phyloP scores from a whole-genome alignment of 2,113 vertebrate genomes.

The Felis chaus region DNA sequence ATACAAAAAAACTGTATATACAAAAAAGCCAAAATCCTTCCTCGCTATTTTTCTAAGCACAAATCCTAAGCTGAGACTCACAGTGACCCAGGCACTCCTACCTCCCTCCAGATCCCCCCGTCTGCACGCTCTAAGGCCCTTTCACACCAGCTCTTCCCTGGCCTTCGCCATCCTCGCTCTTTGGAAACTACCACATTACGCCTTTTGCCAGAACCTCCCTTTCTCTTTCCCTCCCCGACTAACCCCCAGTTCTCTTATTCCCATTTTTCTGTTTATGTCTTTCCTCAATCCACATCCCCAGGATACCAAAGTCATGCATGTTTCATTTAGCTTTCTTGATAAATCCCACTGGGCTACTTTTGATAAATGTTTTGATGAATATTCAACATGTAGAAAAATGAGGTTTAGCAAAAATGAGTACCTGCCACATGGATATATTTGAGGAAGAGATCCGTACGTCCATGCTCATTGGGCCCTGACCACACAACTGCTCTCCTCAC shows the following conservation, averaged over 20 bases:
- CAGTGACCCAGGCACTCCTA: not conserved
- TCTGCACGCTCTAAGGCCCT: not conserved
- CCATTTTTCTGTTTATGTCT: not conserved
- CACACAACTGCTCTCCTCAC: not conserved
- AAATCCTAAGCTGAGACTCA: not conserved
- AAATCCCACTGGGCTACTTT: not conserved
- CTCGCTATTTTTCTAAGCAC: not conserved
- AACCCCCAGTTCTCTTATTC: not conserved
- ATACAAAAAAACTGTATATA: not conserved
- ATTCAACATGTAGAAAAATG: not conserved
- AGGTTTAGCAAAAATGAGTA: not conserved
- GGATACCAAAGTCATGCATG: not conserved
- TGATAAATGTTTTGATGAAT: slow-evolving; percentile 36
- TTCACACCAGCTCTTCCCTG: not conserved
- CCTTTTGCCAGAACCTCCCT: not conserved
- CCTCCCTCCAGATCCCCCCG: not conserved
- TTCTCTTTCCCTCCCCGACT: not conserved
- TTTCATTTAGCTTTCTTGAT: slow-evolving; percentile 10
- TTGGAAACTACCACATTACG: not conserved
- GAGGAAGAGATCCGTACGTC: not conserved
- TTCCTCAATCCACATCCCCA: not conserved
- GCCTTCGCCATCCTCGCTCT: not conserved
- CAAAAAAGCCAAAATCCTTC: not conserved
- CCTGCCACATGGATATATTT: not conserved
- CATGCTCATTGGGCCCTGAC: not conserved